phyloP scores from a whole-genome alignment of 2,888 invertebrate species.

The Leptopilina syphax region DNA sequence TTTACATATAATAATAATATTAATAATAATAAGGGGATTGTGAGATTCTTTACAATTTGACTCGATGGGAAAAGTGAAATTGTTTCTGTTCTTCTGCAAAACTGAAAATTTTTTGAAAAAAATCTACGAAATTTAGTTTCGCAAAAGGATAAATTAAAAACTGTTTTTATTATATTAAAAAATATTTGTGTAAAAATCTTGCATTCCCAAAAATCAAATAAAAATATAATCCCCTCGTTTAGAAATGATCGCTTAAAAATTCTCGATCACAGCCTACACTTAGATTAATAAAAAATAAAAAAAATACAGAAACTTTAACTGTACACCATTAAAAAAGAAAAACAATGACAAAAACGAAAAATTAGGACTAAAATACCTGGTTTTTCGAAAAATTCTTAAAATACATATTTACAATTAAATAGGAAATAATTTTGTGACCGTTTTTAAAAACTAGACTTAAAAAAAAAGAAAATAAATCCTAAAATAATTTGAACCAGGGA shows the following conservation, averaged over 20 bases:
- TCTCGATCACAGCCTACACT: slow-evolving; percentile 41
- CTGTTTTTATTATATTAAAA: too few species aligned
- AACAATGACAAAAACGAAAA: background rate
- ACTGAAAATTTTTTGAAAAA: too few species aligned
- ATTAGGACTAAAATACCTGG: slow-evolving; percentile 10
- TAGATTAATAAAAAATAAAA: slow-evolving; percentile 10
- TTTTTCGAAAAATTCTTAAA: slow-evolving; percentile 45
- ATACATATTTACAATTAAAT: slow-evolving; percentile 68
- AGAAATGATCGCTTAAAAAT: slow-evolving; percentile 21
- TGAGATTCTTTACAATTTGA: slow-evolving; percentile 32
- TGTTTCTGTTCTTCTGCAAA: background rate
- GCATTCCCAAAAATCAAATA: background rate
- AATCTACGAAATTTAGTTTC: too few species aligned
- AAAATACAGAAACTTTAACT: slow-evolving; percentile 10
- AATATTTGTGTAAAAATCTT: background rate
- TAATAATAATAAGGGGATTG: too few species aligned
- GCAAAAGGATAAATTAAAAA: too few species aligned
- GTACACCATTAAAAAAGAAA: slow-evolving; percentile 16
- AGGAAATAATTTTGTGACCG: slow-evolving; percentile 56
- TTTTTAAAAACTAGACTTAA: background rate
- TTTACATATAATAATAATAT: too few species aligned
- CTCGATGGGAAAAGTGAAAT: background rate
- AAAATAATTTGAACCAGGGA: slow-evolving; percentile 15
- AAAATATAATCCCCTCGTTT: background rate
- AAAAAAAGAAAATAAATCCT: slow-evolving; percentile 12